A percentile compares a stretch with the other conserved stretches of the same genome.
Conservation (phyloP, 2,797 vertebrate species). For the Neosilurus mollespiculum region DNA sequence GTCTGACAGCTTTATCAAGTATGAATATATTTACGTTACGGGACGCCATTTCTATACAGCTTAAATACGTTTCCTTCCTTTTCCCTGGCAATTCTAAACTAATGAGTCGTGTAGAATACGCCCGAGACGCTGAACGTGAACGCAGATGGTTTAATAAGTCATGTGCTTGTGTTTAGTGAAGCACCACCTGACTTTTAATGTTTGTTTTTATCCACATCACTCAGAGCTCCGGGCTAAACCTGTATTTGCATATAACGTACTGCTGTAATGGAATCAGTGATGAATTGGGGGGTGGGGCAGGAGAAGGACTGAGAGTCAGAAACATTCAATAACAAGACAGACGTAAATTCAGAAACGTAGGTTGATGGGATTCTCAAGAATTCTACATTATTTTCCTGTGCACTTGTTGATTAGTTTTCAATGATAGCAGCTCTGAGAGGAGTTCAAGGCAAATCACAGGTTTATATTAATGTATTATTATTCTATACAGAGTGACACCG, state of each 20-base stretch:
- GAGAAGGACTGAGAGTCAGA: background rate
- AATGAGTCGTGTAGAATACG: conserved; percentile 27
- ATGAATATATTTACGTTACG: background rate
- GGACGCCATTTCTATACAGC: conserved; percentile 1
- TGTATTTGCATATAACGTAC: conserved; percentile 22
- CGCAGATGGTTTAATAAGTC: conserved; percentile 17
- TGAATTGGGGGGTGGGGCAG: background rate
- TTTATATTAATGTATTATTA: background rate
- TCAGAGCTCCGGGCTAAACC: conserved; percentile 13
- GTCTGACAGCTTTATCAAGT: conserved; percentile 10
- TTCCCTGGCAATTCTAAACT: conserved; percentile 21
- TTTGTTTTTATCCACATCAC: conserved; percentile 30
- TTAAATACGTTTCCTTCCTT: conserved; percentile 11
- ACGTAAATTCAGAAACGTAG: background rate
- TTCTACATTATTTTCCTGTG: background rate
- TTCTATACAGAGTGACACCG: background rate
- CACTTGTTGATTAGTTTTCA: background rate
- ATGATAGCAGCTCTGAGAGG: background rate
- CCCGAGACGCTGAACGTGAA: conserved; percentile 1
- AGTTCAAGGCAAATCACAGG: background rate
- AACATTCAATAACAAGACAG: background rate
- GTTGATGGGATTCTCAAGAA: background rate
- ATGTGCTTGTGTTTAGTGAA: background rate
- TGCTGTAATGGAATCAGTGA: background rate
- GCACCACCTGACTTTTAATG: conserved; percentile 16